These are phyloP conservation scores for Mormyrus proboscirostris DNA, from an alignment of 2,797 vertebrate species.

Conservation along the genomic window DNA sequence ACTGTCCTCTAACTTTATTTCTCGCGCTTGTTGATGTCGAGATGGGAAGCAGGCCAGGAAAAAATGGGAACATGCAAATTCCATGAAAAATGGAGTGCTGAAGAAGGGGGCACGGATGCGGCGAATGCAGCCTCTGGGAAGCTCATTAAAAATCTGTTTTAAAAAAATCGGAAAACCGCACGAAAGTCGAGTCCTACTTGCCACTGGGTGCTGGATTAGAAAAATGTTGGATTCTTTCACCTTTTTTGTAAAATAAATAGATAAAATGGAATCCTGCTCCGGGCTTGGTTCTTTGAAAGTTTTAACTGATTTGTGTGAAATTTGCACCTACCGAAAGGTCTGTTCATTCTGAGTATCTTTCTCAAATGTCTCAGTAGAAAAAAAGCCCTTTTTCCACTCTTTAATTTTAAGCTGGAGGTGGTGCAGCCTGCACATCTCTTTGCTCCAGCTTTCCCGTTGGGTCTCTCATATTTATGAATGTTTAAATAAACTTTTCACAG, in stretches of 20 bases:
- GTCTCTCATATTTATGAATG: background rate
- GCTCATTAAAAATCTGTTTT: background rate
- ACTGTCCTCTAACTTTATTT: background rate
- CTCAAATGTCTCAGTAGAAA: background rate
- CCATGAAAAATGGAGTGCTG: background rate
- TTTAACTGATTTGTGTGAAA: background rate
- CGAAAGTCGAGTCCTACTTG: background rate
- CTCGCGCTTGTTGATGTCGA: background rate
- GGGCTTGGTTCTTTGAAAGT: background rate
- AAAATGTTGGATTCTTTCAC: background rate
- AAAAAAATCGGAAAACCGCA: background rate
- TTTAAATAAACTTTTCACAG: background rate
- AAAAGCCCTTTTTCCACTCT: background rate
- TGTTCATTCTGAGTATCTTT: background rate
- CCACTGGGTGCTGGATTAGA: background rate
- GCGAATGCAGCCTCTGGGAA: background rate
- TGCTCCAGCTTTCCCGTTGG: background rate
- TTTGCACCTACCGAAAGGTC: background rate
- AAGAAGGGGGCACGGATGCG: background rate
- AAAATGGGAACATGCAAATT: background rate
- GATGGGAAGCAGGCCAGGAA: background rate
- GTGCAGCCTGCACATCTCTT: background rate
- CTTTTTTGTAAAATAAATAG: background rate
- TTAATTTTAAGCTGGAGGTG: background rate
- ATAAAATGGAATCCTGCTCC: background rate